Conservation (phyloP, 1,140 invertebrate genomes). For the Hylaeus anthracinus region DNA sequence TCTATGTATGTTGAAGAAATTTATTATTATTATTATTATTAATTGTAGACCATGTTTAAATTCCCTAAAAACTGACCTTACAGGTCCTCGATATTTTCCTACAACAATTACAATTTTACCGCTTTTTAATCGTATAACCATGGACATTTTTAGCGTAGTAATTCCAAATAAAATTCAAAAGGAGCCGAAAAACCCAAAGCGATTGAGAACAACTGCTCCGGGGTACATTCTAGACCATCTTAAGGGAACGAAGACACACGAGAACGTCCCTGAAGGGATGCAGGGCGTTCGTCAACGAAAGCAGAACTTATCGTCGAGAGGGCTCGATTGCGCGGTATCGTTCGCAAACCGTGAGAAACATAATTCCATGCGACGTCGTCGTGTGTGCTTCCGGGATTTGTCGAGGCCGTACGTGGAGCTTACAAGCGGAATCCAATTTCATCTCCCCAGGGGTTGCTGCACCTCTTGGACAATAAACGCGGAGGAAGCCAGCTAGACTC, state of each 20-base stretch:
- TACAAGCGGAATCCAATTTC: slow-evolving; percentile 57
- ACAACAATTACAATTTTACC: too few relatives aligned
- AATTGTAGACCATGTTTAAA: too few relatives aligned
- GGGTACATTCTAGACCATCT: neutral
- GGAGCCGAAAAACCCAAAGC: too few relatives aligned
- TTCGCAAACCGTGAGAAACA: slow-evolving; percentile 16
- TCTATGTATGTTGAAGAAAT: too few relatives aligned
- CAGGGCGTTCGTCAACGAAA: neutral
- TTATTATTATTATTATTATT: too few relatives aligned
- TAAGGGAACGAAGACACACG: neutral
- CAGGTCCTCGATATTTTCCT: too few relatives aligned
- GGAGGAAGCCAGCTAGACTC: slow-evolving; percentile 27
- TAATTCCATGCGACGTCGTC: slow-evolving; percentile 3
- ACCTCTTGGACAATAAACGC: slow-evolving; percentile 36
- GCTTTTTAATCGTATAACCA: too few relatives aligned
- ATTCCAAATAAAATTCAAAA: too few relatives aligned
- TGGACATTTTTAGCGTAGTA: too few relatives aligned
- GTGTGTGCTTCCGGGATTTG: slow-evolving; percentile 20
- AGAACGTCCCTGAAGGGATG: too few relatives aligned
- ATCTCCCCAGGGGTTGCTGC: slow-evolving; percentile 38
- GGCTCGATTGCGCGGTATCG: slow-evolving; percentile 31
- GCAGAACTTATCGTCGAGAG: slow-evolving; percentile 37
- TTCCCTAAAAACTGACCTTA: too few relatives aligned
- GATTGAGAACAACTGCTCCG: too few relatives aligned
- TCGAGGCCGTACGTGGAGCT: slow-evolving; percentile 42